phyloP scores from a whole-genome alignment of 2,888 invertebrate genomes.

The Caenorhabditis sinica region DNA sequence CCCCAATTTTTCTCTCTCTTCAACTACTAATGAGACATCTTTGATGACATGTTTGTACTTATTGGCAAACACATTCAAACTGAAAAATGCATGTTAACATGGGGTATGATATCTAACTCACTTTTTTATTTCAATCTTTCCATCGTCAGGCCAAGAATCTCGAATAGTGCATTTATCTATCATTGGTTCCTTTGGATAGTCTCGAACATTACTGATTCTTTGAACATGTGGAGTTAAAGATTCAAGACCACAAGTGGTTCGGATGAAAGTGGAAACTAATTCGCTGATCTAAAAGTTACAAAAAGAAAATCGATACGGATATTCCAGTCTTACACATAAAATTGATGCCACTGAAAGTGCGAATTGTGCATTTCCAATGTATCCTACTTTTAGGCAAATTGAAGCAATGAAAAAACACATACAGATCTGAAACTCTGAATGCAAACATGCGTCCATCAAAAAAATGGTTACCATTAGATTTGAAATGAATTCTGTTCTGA shows the following conservation, averaged over 20 bases:
- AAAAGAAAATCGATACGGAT: background rate
- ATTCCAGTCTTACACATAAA: constrained; percentile 38
- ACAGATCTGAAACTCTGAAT: constrained; percentile 38
- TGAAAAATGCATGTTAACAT: constrained; percentile 30
- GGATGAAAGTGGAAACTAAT: constrained; percentile 46
- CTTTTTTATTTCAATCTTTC: constrained; percentile 67
- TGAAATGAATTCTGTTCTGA: constrained; percentile 95
- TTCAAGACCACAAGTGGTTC: constrained; percentile 44
- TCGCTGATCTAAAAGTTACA: constrained; percentile 45
- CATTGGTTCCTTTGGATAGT: constrained; percentile 55
- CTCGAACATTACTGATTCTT: constrained; percentile 46
- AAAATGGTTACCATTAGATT: constrained; percentile 88
- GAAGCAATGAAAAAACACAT: constrained; percentile 57
- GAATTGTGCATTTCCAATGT: constrained; percentile 60
- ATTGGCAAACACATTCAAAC: constrained; percentile 70
- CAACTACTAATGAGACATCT: constrained; percentile 87
- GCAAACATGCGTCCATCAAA: background rate
- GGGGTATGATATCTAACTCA: constrained; percentile 66
- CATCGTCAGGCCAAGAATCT: constrained; percentile 67
- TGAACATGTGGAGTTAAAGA: constrained; percentile 42
- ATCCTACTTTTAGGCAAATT: constrained; percentile 50
- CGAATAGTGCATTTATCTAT: constrained; percentile 37
- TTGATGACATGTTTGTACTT: constrained; percentile 89
- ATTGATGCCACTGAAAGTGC: constrained; percentile 58
- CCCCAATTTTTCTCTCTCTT: constrained; percentile 88